Percentiles rank a stretch among this genome's conserved stretches.
Conservation (phyloP, 2,797 vertebrate genomes). For the Sphenodon punctatus region DNA sequence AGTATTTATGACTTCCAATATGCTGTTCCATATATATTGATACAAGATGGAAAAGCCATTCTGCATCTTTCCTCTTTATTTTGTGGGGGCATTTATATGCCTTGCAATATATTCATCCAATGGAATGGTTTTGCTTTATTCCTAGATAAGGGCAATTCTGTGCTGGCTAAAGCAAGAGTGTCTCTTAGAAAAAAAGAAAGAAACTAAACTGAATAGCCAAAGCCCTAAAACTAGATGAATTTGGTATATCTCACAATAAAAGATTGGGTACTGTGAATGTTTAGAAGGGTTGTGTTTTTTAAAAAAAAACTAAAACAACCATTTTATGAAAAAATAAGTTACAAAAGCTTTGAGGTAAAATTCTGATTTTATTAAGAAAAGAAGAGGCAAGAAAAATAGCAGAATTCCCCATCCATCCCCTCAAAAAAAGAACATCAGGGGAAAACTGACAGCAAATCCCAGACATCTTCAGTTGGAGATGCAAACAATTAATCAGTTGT, state of each 20-base stretch:
- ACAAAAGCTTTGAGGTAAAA: not conserved
- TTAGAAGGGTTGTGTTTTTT: no score
- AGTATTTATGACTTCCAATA: conserved; percentile 20
- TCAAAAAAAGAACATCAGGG: not conserved
- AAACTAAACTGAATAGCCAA: not conserved
- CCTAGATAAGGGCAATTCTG: not conserved
- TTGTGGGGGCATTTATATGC: not conserved
- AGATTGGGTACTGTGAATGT: no score
- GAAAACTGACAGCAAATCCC: not conserved
- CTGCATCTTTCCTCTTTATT: not conserved
- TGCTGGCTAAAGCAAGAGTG: not conserved
- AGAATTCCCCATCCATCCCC: no score
- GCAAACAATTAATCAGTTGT: not conserved
- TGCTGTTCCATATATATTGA: conserved; percentile 19
- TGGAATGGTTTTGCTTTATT: not conserved
- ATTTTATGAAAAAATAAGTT: no score
- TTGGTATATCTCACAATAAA: no score
- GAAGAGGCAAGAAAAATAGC: no score
- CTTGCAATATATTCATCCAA: not conserved
- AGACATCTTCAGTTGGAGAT: not conserved
- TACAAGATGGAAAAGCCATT: conserved; percentile 16
- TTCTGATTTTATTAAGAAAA: not conserved
- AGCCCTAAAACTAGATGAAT: no score
- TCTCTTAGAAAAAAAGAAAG: not conserved
- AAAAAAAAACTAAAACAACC: rapidly evolving